Evolutionary conservation across 2,113 vertebrate species (phyloP).

Genomic region (Columbina picui): DNA sequence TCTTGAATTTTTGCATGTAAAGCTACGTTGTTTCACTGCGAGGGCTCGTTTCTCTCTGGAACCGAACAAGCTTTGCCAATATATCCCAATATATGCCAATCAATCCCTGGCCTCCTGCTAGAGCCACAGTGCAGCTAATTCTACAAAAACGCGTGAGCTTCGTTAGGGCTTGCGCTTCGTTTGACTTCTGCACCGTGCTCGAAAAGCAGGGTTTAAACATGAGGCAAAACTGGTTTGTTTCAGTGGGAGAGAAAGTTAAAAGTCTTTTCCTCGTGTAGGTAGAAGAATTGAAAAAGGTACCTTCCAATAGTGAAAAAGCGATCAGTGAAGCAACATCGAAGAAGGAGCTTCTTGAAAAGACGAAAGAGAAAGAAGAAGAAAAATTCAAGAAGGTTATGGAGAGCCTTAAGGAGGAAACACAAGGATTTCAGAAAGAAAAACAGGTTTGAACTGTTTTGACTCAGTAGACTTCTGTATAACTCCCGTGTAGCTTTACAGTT

Average conservation of each 20-base stretch:
- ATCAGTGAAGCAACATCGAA: conserved; percentile 82
- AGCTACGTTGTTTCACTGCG: not conserved
- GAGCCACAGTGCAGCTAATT: not conserved
- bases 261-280: conserved; percentile 73
- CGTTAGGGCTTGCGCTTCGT: rapidly evolving
- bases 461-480: not conserved
- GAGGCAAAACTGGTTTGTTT: not conserved
- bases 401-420: conserved; percentile 90
- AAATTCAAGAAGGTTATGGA: conserved; percentile 88
- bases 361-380: conserved; percentile 85
- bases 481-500: not conserved
- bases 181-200: not conserved
- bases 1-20: not conserved
- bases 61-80: not conserved
- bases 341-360: conserved; percentile 83
- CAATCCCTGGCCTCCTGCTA: not conserved
- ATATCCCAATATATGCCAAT: too few relatives aligned
- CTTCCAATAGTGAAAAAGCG: conserved; percentile 78
- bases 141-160: rapidly evolving
- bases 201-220: not conserved
- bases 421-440: conserved; percentile 89
- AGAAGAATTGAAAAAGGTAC: conserved; percentile 84
- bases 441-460: conserved; percentile 78
- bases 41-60: not conserved
- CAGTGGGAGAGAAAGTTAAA: not conserved